Percentiles rank a stretch among this genome's conserved stretches.
Conservation (phyloP, 2,797 vertebrate species). For the Fringilla coelebs region DNA sequence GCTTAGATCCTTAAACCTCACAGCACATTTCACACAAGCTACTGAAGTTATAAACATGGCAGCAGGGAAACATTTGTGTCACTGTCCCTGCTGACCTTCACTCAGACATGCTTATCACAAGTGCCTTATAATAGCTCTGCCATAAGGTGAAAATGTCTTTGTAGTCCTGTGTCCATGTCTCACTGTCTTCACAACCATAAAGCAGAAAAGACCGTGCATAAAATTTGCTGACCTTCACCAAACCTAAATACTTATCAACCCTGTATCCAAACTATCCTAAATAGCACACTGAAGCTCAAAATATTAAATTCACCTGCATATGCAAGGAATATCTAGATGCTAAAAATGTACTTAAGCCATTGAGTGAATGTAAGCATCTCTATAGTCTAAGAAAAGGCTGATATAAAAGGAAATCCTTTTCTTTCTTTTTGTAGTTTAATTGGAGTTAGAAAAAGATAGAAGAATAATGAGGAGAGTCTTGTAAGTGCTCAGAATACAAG, state of each 20-base stretch:
- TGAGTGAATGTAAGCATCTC: neutral
- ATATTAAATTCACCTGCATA: neutral
- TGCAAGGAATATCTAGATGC: neutral
- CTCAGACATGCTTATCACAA: constrained; percentile 41
- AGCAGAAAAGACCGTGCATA: neutral
- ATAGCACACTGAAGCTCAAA: neutral
- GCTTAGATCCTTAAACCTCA: constrained; percentile 11
- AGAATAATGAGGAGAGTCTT: neutral
- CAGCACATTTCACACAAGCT: neutral
- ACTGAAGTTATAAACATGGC: neutral
- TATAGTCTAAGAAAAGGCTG: neutral
- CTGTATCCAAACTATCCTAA: neutral
- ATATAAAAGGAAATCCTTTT: neutral
- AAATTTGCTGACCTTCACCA: neutral
- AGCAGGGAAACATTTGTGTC: neutral
- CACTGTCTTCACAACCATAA: neutral
- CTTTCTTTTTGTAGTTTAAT: neutral
- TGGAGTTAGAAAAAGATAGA: neutral
- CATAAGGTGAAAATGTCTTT: neutral
- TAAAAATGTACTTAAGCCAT: neutral
- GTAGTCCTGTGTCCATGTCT: neutral
- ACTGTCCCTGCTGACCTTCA: neutral
- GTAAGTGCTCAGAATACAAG: neutral
- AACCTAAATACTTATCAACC: neutral
- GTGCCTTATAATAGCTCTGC: constrained; percentile 56